Percentiles rank a stretch among this genome's conserved stretches.
Evolutionary conservation across 1,140 invertebrate genomes (phyloP).

Genomic region (Drosophila yakuba): DNA sequence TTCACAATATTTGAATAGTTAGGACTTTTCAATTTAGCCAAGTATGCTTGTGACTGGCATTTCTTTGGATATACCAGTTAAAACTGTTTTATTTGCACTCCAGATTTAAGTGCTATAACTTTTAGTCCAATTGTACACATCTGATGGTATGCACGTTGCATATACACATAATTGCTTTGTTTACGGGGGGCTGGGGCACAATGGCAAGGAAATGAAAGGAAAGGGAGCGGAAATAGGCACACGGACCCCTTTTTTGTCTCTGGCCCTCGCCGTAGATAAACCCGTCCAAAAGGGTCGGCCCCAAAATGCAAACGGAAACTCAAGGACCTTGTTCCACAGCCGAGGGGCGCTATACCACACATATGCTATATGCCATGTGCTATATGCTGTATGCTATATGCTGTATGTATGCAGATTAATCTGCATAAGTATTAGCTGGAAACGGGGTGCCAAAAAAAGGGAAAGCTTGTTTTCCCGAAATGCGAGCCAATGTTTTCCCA

Average conservation of each 20-base stretch:
- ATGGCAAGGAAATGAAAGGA: neutral
- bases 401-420: constrained; percentile 43
- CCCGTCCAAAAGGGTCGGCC: constrained; percentile 25
- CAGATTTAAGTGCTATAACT: neutral
- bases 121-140: neutral
- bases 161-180: constrained; percentile 49
- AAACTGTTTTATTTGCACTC: no score
- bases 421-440: constrained; percentile 42
- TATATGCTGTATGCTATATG: constrained; percentile 1
- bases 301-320: constrained; percentile 45
- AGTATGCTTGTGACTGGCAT: no score
- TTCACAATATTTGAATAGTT: neutral
- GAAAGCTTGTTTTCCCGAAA: constrained; percentile 22
- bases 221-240: constrained; percentile 32
- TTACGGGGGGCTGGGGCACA: constrained; percentile 15
- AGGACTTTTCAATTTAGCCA: neutral
- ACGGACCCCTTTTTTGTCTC: constrained; percentile 33
- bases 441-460: constrained; percentile 31
- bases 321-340: constrained; percentile 50
- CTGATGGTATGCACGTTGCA: constrained; percentile 15
- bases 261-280: constrained; percentile 27
- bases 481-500: neutral
- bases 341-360: constrained; percentile 25
- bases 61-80: neutral
- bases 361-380: constrained; percentile 1